Base-by-base conservation (phyloP, 2,113 vertebrate species). In the Piprites chloris region DNA sequence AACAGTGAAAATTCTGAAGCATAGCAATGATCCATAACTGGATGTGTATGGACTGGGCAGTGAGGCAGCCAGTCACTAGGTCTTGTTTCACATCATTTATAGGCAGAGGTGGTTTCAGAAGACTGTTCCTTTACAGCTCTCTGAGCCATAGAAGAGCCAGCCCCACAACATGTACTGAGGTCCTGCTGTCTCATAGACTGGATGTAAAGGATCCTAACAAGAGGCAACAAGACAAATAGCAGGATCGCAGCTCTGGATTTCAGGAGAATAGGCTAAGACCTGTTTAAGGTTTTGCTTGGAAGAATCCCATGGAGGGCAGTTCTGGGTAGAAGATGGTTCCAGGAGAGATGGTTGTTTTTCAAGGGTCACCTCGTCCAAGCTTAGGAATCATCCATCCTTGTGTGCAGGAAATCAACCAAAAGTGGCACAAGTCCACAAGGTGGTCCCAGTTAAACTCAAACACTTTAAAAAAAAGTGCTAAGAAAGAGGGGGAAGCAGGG, bases 21-120 rank as follows among this genome's bases (percentile, higher is more conserved):
- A 2, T 10, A 23, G 24, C 23, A 61, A 28, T 79, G 24, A 28
- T 73, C 44, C 46, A 18, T 55, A 52, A 30, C 39, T 27, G 50
- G 9, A 2, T 56, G 7, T 61, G n/a, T n/a, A 68, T 21, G 17
- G 37, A 71, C 23, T 4, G n/a, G 78, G 19, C 24, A 28, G 17
- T 49, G 46, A 76, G n/a, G 11, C 0, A 0, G 15, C 9, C 58
- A 41, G 59, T n/a, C 46, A 32, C 0, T 47, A 6, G 9, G 14
- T 69, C 37, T 71, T 73, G 19, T 79, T 90, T 92, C 44, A 80
- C 24, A 37, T 7, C 9, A 68, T 59, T 68, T 39, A 44, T 27
- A 76, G 39, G 13, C 21, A 82, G 10, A 47, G 9, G 9, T 65
- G 3, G 15, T 61, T 86, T 52, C 24, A 69, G 67, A 76, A 66